phyloP scores from a whole-genome alignment of 2,797 vertebrate genomes.

The Mus caroli region DNA sequence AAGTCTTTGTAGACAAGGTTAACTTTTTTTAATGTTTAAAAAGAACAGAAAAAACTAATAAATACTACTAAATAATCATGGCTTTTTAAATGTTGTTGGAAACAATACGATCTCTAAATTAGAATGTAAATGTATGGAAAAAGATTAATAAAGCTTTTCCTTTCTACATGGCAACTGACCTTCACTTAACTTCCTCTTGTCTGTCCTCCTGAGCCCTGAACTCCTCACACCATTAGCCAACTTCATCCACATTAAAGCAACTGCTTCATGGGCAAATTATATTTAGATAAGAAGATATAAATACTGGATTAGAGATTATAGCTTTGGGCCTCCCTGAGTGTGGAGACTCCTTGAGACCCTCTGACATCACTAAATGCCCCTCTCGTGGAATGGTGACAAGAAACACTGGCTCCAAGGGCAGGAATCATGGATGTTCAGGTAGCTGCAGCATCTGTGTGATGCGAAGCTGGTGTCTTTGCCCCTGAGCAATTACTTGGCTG shows the following conservation, averaged over 20 bases:
- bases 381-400: neutral
- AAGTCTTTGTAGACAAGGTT: conserved; percentile 23
- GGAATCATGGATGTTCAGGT: neutral
- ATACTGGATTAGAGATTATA: neutral
- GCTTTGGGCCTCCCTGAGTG: neutral
- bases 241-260: conserved; percentile 18
- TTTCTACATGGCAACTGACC: neutral
- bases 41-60: neutral
- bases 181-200: conserved; percentile 20
- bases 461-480: neutral
- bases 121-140: neutral
- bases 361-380: neutral
- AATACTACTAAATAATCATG: neutral
- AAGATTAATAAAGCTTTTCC: neutral
- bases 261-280: conserved; percentile 1
- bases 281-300: neutral
- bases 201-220: neutral
- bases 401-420: neutral
- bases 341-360: neutral
- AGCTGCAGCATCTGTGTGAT: neutral
- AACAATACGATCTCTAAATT: neutral
- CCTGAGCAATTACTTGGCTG: neutral
- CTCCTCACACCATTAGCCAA: neutral
- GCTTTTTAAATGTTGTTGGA: conserved; percentile 31
- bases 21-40: neutral